Base-by-base conservation (phyloP, 2,888 invertebrate genomes). In the Amitus sp. region DNA sequence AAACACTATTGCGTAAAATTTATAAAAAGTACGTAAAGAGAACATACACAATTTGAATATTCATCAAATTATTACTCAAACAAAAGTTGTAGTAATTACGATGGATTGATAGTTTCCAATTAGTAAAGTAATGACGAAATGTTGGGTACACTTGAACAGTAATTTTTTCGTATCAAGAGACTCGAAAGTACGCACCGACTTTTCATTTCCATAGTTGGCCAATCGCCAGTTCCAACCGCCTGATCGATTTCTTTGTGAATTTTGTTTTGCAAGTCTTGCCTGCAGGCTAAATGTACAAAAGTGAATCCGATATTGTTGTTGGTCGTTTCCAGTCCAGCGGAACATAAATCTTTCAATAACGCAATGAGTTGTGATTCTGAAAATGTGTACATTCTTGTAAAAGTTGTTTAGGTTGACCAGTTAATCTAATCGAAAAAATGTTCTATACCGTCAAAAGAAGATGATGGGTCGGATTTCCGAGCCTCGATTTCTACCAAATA, bases 291-390 rank as follows among this genome's bases (percentile, higher is more conserved):
- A 73, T 92, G 89, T 66, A 90, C 85, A 68, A 93, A 90, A 47
- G 88, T 86, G 74, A 93, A 93, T 34, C 90, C 89, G 74, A 93
- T 84, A 40, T 89, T 88, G 75, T 93, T 93, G 54, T 88, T 90
- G 0, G 93, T 93, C 0, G 94, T 94, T 82, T 94, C 93, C 0
- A 92, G 90, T 1, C 93, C 94, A 19, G 93, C 93, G 84, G 92
- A 87, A 72, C 93, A 94, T 86, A 93, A 87, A 72, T 93, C 93
- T 86, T 93, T 86, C 67, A 93, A 90, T 69, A 91, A 87, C 0
- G 92, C 90, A 52, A 93, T 79, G 46, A 94, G 82, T 71, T 93
- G 93, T 7, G 88, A 87, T 76, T 93, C 92, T 57, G 18, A 2
- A 47, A 46, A 48, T 17, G n/a, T 34, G 13, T 9, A 7, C n/a